Conservation (phyloP, 2,113 vertebrate genomes). For the Callopanchax toddi region DNA sequence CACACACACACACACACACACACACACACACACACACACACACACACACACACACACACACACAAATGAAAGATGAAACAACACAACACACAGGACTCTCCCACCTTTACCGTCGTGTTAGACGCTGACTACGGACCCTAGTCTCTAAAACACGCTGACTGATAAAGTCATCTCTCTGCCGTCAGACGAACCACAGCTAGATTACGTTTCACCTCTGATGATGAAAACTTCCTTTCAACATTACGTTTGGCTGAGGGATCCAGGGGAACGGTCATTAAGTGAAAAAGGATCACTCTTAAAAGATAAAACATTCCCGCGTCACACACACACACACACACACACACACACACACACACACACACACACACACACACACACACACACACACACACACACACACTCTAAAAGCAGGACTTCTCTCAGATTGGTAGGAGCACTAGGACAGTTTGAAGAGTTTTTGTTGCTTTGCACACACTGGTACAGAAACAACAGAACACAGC, state of each 20-base stretch:
- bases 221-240: constrained; percentile 50
- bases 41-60: constrained; percentile 32
- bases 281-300: constrained; percentile 70
- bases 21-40: constrained; percentile 29
- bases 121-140: no score
- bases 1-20: constrained; percentile 34
- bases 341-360: no score
- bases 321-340: constrained; percentile 8
- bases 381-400: no score
- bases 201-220: constrained; percentile 70
- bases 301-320: constrained; percentile 70
- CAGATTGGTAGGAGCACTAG: no score
- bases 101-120: no score
- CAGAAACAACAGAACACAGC: constrained; percentile 49
- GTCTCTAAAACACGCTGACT: no score
- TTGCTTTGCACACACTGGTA: constrained; percentile 49
- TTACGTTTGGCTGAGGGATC: constrained; percentile 42
- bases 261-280: constrained; percentile 69
- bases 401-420: no score
- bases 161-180: constrained; percentile 5
- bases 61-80: constrained; percentile 34
- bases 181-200: constrained; percentile 60
- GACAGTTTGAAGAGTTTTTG: neutral
- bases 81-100: constrained; percentile 20
- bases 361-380: no score